These are phyloP conservation scores for Clytia hemisphaerica DNA, from an alignment of 30 jellyfish, hydroid and myxozoan species.

Conservation along the genomic window DNA sequence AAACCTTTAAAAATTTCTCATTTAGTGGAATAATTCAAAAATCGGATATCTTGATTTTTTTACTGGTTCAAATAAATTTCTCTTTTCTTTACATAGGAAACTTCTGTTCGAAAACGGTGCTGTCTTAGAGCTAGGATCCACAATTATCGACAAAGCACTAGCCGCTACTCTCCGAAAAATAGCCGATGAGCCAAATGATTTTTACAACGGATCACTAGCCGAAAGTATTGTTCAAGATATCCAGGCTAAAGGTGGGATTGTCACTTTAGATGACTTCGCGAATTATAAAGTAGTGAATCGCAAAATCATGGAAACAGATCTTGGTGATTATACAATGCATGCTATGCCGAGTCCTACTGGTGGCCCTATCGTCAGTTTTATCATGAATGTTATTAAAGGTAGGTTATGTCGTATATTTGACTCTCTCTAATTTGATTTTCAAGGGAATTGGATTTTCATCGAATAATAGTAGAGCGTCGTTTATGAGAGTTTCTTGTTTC, in stretches of 20 bases:
- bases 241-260: slow-evolving; percentile 96
- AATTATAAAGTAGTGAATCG: slow-evolving; percentile 76
- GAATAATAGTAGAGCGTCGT: too few relatives aligned
- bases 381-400: slow-evolving; percentile 90
- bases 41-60: not conserved
- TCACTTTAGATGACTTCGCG: slow-evolving; percentile 88
- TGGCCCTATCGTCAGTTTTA: slow-evolving; percentile 84
- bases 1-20: not conserved
- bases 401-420: too few relatives aligned
- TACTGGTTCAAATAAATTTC: not conserved
- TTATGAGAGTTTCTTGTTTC: too few relatives aligned
- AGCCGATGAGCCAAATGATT: slow-evolving; percentile 88
- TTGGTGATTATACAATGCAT: slow-evolving; percentile 82
- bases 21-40: not conserved
- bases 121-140: slow-evolving; percentile 61
- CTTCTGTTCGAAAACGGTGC: slow-evolving; percentile 70
- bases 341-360: slow-evolving; percentile 95
- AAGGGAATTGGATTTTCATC: too few relatives aligned
- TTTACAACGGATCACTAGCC: slow-evolving; percentile 96
- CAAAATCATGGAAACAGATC: slow-evolving; percentile 68
- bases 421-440: too few relatives aligned
- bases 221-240: slow-evolving; percentile 94
- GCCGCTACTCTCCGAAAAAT: slow-evolving; percentile 67
- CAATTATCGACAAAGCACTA: slow-evolving; percentile 51
- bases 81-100: slow-evolving; percentile 31